A percentile compares a stretch with the other conserved stretches of the same genome.
Evolutionary conservation across 1,140 invertebrate species (phyloP).

Genomic region (Calephelis virginiensis): DNA sequence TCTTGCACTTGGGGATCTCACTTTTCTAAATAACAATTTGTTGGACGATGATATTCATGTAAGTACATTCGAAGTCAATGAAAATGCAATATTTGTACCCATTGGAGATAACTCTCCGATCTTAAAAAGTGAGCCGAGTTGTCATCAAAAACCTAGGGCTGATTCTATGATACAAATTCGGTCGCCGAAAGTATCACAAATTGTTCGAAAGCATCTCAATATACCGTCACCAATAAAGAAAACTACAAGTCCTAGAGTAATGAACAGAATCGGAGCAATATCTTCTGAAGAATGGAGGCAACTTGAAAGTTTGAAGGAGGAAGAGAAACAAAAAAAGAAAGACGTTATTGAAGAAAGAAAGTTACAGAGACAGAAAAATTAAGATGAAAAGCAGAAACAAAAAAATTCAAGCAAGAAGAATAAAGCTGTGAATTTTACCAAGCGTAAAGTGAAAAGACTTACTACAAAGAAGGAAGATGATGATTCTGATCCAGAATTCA

Average conservation of each 20-base stretch:
- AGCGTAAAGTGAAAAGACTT: too few species aligned
- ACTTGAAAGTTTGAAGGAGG: constrained; percentile 8
- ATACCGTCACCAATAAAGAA: constrained; percentile 10
- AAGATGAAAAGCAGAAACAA: constrained; percentile 10
- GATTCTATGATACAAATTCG: constrained; percentile 8
- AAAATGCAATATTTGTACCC: not conserved
- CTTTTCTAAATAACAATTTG: too few species aligned
- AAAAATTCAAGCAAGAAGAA: not conserved
- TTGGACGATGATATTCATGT: constrained; percentile 10
- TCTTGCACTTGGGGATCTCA: too few species aligned
- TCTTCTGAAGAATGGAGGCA: constrained; percentile 14
- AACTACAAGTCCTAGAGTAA: constrained; percentile 13
- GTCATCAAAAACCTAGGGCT: constrained; percentile 13
- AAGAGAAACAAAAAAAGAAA: too few species aligned
- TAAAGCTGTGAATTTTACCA: not conserved
- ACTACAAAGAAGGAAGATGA: too few species aligned
- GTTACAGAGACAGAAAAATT: not conserved
- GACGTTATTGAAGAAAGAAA: too few species aligned
- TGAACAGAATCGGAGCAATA: constrained; percentile 17
- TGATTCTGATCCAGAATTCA: too few species aligned
- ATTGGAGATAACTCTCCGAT: constrained; percentile 12
- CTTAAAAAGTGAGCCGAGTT: constrained; percentile 5
- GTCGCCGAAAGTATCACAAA: not conserved
- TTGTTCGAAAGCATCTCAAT: constrained; percentile 10
- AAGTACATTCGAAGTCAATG: constrained; percentile 3